Evolutionary conservation across 2,797 vertebrate genomes (phyloP), one percentile per base, ranked within the genome.

Genomic region (Muscicapa comitata): DNA sequence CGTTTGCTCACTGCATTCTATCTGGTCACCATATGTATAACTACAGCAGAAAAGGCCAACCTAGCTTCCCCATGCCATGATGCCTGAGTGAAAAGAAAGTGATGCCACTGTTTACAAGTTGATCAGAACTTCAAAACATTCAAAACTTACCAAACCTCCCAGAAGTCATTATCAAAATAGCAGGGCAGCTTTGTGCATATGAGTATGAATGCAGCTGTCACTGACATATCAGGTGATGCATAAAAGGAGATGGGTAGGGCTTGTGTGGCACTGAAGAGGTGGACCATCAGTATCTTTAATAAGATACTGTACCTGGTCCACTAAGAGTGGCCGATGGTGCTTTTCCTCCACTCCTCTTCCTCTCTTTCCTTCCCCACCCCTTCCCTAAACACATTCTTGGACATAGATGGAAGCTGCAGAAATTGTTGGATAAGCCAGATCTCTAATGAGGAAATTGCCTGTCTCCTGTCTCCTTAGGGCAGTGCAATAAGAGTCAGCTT

Each of bases 1-100:
- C 73, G 74, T 91, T 94, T 92, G 71, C 29, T 94, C 37, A 47
- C 81, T 77, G 48, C 63, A 82, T 92, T 91, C 86, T 63, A 59
- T 87, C 89, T 91, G 84, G 71, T 92, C 94, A 95, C 61, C 0
- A 0, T 91, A 79, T 50, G 24, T 74, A 50, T 57, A 96, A 78
- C 51, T 78, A 55, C 1, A 83, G 61, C 82, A 90, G 89, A 94
- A 95, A 95, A 94, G 67, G 51, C 75, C 55, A 88, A 10, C 24
- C 55, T 71, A 58, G 28, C 63, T 85, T 85, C 67, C 38, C 59
- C 29, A 14, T 51, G n/a, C 33, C 35, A 53, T 31, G 47, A 47
- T 75, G 43, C 55, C 37, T 13, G 13, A 85, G 51, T 48, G 37
- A 57, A 85, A 81, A 95, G 17, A 81, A 94, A 47, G 17, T 31